Base-by-base conservation (phyloP, 1,140 invertebrate species). In the Streblospio benedicti region DNA sequence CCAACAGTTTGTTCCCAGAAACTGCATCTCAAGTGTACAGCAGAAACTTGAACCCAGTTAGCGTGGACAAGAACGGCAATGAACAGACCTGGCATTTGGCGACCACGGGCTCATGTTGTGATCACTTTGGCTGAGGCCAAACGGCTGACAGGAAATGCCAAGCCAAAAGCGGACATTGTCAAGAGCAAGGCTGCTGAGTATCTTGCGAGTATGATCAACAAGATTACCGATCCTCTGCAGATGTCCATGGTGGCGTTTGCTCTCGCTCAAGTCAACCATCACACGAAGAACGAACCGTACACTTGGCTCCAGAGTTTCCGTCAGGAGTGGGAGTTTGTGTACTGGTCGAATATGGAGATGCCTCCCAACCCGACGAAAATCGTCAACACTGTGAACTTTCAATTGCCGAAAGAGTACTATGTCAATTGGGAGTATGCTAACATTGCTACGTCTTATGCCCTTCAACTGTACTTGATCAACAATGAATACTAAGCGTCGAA, bases 31-130 rank as follows among this genome's bases (percentile, higher is more conserved):
- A 27, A 20, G 14, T 44, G 14, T 28, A 41, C 1, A 43, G 47
- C 25, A 43, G 55, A 44, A 57, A 43, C 28, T 57, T 57, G 27
- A n/a, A n/a, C n/a, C n/a, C n/a, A n/a, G n/a, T n/a, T n/a, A n/a
- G n/a, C n/a, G n/a, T 6, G 4, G 44, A 18, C 44, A 47, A 47
- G n/a, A 18, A 47, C n/a, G 44, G 44, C n/a, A 27, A 20, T 16
- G 47, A 2, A 4, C 35, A 23, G 31, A 57, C 41, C 14, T 43
- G 43, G 2, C 33, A 57, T 27, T 44, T 57, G n/a, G 28, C 55
- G 14, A 16, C 31, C 16, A 57, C 55, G n/a, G 16, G 55, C 55
- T 12, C 55, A 57, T 23, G 33, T 25, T 4, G 20, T 44, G 18
- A 57, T 57, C 16, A 23, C 55, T 16, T 43, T 57, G 16, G 20